phyloP scores from a whole-genome alignment of 2,888 invertebrate genomes.

The Epistrophe grossulariae region DNA sequence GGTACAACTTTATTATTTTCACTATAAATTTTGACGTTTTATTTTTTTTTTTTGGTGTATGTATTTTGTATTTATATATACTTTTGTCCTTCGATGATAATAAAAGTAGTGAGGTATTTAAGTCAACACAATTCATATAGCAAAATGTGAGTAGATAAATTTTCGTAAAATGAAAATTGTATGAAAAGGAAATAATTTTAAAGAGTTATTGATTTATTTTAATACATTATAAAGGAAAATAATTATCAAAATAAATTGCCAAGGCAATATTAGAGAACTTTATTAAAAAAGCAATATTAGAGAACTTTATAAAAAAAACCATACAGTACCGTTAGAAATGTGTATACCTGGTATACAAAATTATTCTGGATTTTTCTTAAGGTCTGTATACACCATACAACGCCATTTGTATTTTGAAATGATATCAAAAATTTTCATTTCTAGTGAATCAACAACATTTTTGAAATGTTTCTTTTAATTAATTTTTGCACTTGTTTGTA shows the following conservation, averaged over 20 bases:
- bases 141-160: conserved; percentile 32
- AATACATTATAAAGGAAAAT: neutral
- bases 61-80: neutral
- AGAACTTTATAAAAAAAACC: too few relatives aligned
- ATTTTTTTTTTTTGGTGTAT: conserved; percentile 7
- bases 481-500: too few relatives aligned
- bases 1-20: conserved; percentile 73
- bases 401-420: too few relatives aligned
- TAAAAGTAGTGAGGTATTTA: conserved; percentile 48
- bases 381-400: too few relatives aligned
- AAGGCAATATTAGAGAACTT: neutral
- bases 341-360: too few relatives aligned
- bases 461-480: too few relatives aligned
- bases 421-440: too few relatives aligned
- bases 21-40: conserved; percentile 61
- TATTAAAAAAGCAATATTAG: too few relatives aligned
- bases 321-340: too few relatives aligned
- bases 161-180: conserved; percentile 23
- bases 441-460: too few relatives aligned
- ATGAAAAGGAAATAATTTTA: conserved; percentile 27
- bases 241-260: neutral
- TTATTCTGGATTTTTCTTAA: too few relatives aligned
- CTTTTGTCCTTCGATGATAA: conserved; percentile 57
- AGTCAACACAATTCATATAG: conserved; percentile 29
- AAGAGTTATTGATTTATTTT: conserved; percentile 49